Evolutionary conservation across 2,888 invertebrate genomes (phyloP), one percentile per base, ranked within the genome.

Genomic region (Sarcophaga variegata): DNA sequence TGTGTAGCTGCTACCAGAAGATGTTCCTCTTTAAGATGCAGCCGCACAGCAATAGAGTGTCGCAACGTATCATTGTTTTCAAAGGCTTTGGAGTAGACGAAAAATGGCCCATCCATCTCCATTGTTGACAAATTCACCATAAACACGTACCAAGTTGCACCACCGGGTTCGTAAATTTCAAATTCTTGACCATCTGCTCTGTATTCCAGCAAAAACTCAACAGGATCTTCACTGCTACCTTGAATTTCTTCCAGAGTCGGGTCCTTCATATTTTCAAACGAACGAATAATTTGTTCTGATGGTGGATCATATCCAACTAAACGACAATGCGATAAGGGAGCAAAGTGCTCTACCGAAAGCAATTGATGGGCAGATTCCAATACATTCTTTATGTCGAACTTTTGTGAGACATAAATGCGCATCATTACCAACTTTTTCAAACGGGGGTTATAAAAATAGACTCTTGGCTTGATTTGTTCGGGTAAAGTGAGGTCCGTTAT

Each of bases 121-220:
- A 95, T 95, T 45, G 94, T 94, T 71, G 94, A 93, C 75, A 96
- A 90, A 92, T 96, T 95, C 66, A 96, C 94, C 75, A 94, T 93
- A 91, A 94, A 96, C 4, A 96, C 95, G 92, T 95, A 96, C 90
- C 93, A 90, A 10, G 93, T 94, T 17, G 93, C 90, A 94, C 96
- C 96, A 89, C 95, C 96, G 45, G 94, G 94, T 90, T 94, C 94
- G 91, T 96, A 96, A 5, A 94, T 94, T 90, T 95, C 94, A 91
- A 96, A 96, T 87, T 94, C 93, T 88, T 94, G 94, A 90, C 95
- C 95, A 88, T 95, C 94, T 8, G 93, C 92, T 67, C 95, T 94
- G 81, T 95, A 95, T 93, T 97, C 97, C 88, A 97, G 91, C 85
- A 97, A 92, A 89, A 96, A 94, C 90, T 96, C 95, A 92, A 94